phyloP scores from a whole-genome alignment of 2,113 vertebrate genomes.

The Taxidea taxus region DNA sequence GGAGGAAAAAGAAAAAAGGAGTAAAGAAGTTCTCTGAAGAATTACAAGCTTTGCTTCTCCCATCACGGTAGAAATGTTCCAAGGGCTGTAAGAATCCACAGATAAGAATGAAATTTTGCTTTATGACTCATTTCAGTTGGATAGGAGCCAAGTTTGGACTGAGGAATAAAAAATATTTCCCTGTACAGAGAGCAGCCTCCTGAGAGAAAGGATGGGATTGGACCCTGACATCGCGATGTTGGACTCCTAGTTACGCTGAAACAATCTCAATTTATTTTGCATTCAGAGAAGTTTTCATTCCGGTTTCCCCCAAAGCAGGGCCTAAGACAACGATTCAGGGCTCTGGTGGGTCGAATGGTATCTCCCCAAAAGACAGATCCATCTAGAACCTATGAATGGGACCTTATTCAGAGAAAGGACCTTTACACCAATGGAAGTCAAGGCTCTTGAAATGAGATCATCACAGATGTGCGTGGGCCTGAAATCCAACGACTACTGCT shows the following conservation, averaged over 20 bases:
- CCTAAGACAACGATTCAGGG: not conserved
- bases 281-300: not conserved
- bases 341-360: not conserved
- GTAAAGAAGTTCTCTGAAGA: not conserved
- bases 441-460: not conserved
- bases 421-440: not conserved
- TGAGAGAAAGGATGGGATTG: not conserved
- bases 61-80: not conserved
- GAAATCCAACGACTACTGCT: not conserved
- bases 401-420: not conserved
- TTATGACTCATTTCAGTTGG: slow-evolving; percentile 20
- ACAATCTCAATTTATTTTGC: not conserved
- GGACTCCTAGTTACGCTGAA: not conserved
- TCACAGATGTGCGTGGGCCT: not conserved
- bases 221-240: not conserved
- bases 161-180: slow-evolving; percentile 21
- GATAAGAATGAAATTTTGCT: slow-evolving; percentile 25
- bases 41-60: not conserved
- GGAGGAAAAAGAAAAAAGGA: not conserved
- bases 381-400: not conserved
- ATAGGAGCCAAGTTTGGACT: slow-evolving; percentile 23
- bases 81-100: not conserved
- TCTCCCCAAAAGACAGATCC: not conserved
- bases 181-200: not conserved
- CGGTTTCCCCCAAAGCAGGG: not conserved